Evolutionary conservation across 1,140 invertebrate species (phyloP).

Genomic region (Amphibalanus amphitrite): DNA sequence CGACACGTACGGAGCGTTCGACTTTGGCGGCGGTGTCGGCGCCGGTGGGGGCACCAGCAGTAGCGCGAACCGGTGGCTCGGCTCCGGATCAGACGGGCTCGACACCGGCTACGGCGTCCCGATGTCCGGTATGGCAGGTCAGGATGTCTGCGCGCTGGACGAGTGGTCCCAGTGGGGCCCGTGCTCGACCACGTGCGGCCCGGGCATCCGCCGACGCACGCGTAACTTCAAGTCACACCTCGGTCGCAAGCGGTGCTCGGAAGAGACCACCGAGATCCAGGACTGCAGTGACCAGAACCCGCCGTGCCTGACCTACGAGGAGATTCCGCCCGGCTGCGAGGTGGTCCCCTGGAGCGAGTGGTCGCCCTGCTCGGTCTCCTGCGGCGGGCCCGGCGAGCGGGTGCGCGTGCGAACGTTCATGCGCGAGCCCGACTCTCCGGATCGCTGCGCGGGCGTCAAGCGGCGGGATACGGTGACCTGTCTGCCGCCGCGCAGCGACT

Average conservation of each 20-base stretch:
- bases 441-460: too few relatives aligned
- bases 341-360: constrained; percentile 26
- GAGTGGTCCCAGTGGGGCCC: constrained; percentile 54
- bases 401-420: neutral
- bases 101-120: too few relatives aligned
- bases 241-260: constrained; percentile 8
- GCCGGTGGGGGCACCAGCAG: constrained; percentile 21
- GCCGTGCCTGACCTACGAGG: constrained; percentile 29
- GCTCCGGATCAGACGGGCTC: too few relatives aligned
- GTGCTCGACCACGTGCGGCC: constrained; percentile 52
- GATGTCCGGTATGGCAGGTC: too few relatives aligned
- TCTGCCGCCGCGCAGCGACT: too few relatives aligned
- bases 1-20: constrained; percentile 12
- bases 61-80: too few relatives aligned
- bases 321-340: constrained; percentile 21
- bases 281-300: constrained; percentile 24
- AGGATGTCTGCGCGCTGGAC: constrained; percentile 40
- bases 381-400: constrained; percentile 18
- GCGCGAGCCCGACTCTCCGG: neutral
- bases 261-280: neutral
- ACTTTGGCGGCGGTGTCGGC: neutral
- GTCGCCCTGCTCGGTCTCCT: constrained; percentile 27
- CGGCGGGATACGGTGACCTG: too few relatives aligned
- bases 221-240: constrained; percentile 29
- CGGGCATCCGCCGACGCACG: constrained; percentile 28